Base-by-base conservation (phyloP, 2,113 vertebrate species). In the Hymenochirus boettgeri region DNA sequence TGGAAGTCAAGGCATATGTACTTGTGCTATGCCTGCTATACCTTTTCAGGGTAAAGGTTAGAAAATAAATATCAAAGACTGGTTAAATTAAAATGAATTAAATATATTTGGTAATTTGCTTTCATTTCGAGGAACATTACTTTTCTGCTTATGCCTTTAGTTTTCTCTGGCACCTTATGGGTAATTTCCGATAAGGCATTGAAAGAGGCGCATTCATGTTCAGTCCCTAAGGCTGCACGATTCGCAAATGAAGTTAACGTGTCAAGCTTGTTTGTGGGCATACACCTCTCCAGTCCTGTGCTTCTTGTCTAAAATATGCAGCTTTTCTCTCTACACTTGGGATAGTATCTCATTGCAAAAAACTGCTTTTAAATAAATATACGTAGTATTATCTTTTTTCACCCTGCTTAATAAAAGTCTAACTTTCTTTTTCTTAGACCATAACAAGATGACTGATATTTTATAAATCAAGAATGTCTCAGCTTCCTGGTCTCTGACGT, bases 261-360 rank as follows among this genome's bases (percentile, higher is more conserved):
- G 63, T 33, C 18, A 54, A 25, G 63, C 46, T 65, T 57, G 63
- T 48, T 54, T 26, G 27, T 5, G 35, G 10, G 13, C 5, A 39
- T 50, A 57, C 22, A 37, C 63, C 37, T 56, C 23, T 63, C 61
- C 12, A 11, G 18, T 45, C 61, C 12, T 63, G 61, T 25, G 5
- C 15, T 13, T 56, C 22, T 48, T 65, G 53, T 35, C 27, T 47
- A 37, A 45, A 47, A 47, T 31, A 47, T 55, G 23, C 25, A 9
- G 22, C 17, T 35, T 19, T 33, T 35, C 15, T 13, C 18, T 11
- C 18, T 57, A 65, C 55, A 22, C 24, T 18, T 19, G n/a, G 19
- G 10, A 2, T n/a, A 17, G 23, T 33, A 19, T 50, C 42, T 48
- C 31, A 37, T 19, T 2, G 7, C 45, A 48, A 47, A 48, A 24